These are phyloP conservation scores for Cyclura pinguis DNA, from an alignment of 2,797 vertebrate species.

Conservation along the genomic window DNA sequence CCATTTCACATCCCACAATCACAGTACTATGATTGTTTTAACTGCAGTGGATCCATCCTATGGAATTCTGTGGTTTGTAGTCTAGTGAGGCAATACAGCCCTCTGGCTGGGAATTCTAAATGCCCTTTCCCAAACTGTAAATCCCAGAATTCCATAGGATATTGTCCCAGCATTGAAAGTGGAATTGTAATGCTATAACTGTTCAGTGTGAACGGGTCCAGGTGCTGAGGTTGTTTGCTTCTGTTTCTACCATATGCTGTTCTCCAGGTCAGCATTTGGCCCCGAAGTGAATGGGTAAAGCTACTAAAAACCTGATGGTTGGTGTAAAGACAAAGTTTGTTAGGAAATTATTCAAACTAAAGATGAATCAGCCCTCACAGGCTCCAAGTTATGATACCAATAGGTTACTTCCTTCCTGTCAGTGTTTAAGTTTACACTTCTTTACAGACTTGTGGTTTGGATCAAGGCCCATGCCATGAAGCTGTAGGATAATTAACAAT, in stretches of 20 bases:
- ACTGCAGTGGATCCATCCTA: too few relatives aligned
- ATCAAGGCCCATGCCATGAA: not conserved
- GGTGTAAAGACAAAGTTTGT: not conserved
- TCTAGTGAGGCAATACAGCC: too few relatives aligned
- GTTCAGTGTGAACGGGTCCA: too few relatives aligned
- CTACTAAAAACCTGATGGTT: not conserved
- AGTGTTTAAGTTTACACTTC: not conserved
- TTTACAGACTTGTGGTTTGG: slow-evolving; percentile 6
- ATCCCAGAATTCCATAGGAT: too few relatives aligned
- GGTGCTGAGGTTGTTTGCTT: not conserved
- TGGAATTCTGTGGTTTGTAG: too few relatives aligned
- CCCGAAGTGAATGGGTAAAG: not conserved
- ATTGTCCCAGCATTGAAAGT: too few relatives aligned
- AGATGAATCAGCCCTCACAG: not conserved
- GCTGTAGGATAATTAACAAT: not conserved
- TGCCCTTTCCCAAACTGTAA: too few relatives aligned
- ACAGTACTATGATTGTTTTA: too few relatives aligned
- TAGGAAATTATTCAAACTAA: not conserved
- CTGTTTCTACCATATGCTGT: not conserved
- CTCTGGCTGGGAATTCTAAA: too few relatives aligned
- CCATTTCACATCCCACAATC: too few relatives aligned
- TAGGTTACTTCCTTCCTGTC: not conserved
- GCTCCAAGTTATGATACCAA: not conserved
- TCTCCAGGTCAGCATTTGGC: not conserved
- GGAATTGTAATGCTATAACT: too few relatives aligned